phyloP scores from a whole-genome alignment of 2,797 vertebrate genomes.

The Tokudaia muenninki region DNA sequence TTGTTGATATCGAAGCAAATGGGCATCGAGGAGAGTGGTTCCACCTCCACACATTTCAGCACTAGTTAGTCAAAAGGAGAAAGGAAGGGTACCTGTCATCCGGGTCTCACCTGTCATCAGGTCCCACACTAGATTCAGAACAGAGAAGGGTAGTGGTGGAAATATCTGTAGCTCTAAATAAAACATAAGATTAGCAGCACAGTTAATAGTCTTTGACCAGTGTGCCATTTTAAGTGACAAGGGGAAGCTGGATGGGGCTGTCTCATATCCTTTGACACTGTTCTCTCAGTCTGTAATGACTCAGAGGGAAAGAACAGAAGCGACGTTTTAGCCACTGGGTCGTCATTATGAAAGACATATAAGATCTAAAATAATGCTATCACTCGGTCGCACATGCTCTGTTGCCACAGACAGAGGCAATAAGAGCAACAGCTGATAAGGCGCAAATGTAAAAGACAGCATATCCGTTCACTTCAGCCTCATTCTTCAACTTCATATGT shows the following conservation, averaged over 20 bases:
- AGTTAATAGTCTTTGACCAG: neutral
- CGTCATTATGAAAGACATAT: neutral
- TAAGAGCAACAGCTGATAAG: neutral
- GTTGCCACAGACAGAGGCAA: neutral
- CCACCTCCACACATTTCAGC: neutral
- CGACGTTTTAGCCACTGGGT: neutral
- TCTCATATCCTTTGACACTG: neutral
- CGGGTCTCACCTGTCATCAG: neutral
- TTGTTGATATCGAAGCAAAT: slow-evolving; percentile 53
- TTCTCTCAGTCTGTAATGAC: neutral
- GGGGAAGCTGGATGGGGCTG: neutral
- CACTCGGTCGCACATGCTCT: neutral
- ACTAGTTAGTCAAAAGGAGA: slow-evolving; percentile 47
- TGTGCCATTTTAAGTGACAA: neutral
- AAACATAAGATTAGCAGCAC: neutral
- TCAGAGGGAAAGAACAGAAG: neutral
- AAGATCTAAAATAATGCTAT: neutral
- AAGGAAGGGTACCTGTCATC: neutral
- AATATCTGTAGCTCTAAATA: neutral
- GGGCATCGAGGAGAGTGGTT: neutral
- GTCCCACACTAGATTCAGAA: neutral
- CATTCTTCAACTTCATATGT: neutral
- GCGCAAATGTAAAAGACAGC: neutral
- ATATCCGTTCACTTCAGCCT: neutral
- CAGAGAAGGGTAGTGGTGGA: neutral